phyloP scores from a whole-genome alignment of 2,888 invertebrate genomes.

The Tiliacea citrago region DNA sequence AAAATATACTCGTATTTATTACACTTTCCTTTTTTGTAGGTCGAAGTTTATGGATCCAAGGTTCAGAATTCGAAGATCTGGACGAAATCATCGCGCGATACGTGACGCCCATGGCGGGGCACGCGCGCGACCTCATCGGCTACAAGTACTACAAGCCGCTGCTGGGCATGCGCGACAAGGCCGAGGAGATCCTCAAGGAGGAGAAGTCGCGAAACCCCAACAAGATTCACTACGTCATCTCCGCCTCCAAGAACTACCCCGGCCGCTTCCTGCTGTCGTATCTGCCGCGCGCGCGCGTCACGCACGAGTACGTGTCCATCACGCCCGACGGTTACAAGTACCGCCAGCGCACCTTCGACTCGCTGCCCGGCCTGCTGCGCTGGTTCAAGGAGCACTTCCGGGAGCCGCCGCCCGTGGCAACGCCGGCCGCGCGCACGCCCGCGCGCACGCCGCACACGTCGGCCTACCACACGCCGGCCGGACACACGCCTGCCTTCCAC shows the following conservation, averaged over 20 bases:
- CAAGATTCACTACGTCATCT: conserved; percentile 97
- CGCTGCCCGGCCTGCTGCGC: conserved; percentile 94
- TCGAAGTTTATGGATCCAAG: conserved; percentile 95
- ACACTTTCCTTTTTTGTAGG: conserved; percentile 71
- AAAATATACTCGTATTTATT: neutral
- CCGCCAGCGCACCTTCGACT: conserved; percentile 96
- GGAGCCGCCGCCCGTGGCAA: conserved; percentile 95
- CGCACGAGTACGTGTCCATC: conserved; percentile 98
- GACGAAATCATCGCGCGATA: conserved; percentile 99
- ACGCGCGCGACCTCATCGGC: conserved; percentile 96
- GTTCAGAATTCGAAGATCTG: conserved; percentile 99
- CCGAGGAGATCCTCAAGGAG: conserved; percentile 96
- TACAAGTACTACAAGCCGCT: conserved; percentile 97
- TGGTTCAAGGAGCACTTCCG: conserved; percentile 99
- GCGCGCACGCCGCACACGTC: conserved; percentile 93
- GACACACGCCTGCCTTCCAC: conserved; percentile 91
- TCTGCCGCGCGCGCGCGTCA: conserved; percentile 95
- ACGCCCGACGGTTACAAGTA: conserved; percentile 98
- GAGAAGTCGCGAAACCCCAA: conserved; percentile 97
- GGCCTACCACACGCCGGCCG: conserved; percentile 90
- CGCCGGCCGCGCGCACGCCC: conserved; percentile 93
- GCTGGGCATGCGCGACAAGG: conserved; percentile 95
- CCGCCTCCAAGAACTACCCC: conserved; percentile 96
- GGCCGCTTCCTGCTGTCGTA: conserved; percentile 99
- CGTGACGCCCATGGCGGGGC: conserved; percentile 98